Conservation (phyloP, 2,797 vertebrate species). For the Eospalax fontanierii region DNA sequence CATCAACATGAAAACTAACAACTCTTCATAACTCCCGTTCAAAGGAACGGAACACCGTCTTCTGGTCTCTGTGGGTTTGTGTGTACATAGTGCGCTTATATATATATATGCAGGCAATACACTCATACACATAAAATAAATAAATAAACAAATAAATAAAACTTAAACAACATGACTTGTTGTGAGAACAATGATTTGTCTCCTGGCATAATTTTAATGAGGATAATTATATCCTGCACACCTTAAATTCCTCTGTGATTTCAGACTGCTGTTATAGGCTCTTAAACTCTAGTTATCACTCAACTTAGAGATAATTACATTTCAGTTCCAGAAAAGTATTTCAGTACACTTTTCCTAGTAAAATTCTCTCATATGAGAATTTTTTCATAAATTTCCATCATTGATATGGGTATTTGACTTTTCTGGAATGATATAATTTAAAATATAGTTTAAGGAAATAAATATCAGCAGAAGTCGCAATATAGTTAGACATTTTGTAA, state of each 20-base stretch:
- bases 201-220: conserved; percentile 45
- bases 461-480: conserved; percentile 4
- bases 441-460: conserved; percentile 47
- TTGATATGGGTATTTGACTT: conserved; percentile 49
- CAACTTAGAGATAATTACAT: conserved; percentile 22
- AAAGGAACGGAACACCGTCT: too few relatives aligned
- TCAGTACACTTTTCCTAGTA: neutral
- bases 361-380: conserved; percentile 28
- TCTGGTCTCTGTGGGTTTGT: too few relatives aligned
- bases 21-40: too few relatives aligned
- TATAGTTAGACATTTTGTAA: conserved; percentile 65
- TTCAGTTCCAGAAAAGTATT: conserved; percentile 43
- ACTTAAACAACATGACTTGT: neutral
- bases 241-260: conserved; percentile 22
- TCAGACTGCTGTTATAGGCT: conserved; percentile 3
- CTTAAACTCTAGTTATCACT: conserved; percentile 28
- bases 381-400: conserved; percentile 66
- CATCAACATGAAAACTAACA: too few relatives aligned
- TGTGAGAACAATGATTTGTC: conserved; percentile 23
- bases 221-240: conserved; percentile 15
- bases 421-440: conserved; percentile 2
- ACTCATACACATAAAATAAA: too few relatives aligned
- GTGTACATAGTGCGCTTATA: too few relatives aligned
- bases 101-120: too few relatives aligned
- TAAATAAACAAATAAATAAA: too few relatives aligned